Evolutionary conservation across 1,140 invertebrate genomes (phyloP).

Genomic region (Cydia fagiglandana): DNA sequence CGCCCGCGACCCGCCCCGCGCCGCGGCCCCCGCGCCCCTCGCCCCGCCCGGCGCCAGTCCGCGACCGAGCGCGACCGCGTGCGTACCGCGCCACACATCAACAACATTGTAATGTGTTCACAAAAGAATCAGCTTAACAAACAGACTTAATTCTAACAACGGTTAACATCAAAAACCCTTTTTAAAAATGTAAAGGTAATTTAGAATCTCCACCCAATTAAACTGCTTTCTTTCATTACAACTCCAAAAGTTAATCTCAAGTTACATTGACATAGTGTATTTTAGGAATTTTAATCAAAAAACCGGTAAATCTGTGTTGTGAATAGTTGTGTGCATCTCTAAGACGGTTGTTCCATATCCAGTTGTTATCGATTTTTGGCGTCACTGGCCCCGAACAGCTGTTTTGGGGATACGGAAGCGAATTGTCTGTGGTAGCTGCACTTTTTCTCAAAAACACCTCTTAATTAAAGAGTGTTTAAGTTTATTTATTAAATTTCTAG

Average conservation of each 20-base stretch:
- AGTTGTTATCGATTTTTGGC: constrained; percentile 68
- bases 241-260: constrained; percentile 31
- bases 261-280: constrained; percentile 41
- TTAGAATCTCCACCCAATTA: constrained; percentile 34
- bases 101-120: constrained; percentile 45
- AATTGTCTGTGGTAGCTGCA: constrained; percentile 22
- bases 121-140: constrained; percentile 47
- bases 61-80: constrained; percentile 62
- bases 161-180: constrained; percentile 35
- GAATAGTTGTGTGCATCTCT: constrained; percentile 55
- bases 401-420: constrained; percentile 63
- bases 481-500: background rate
- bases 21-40: constrained; percentile 50
- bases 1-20: constrained; percentile 63
- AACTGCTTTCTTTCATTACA: constrained; percentile 38
- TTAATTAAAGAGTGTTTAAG: background rate
- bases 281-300: constrained; percentile 46
- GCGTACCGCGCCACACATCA: constrained; percentile 40
- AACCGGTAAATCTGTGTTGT: constrained; percentile 55
- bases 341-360: constrained; percentile 54
- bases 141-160: constrained; percentile 46
- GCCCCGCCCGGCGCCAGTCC: constrained; percentile 58
- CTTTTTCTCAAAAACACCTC: constrained; percentile 20
- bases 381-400: constrained; percentile 65
- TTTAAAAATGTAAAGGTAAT: constrained; percentile 33